Conservation (phyloP, 2,888 invertebrate genomes). For the Drosophila diplacantha region DNA sequence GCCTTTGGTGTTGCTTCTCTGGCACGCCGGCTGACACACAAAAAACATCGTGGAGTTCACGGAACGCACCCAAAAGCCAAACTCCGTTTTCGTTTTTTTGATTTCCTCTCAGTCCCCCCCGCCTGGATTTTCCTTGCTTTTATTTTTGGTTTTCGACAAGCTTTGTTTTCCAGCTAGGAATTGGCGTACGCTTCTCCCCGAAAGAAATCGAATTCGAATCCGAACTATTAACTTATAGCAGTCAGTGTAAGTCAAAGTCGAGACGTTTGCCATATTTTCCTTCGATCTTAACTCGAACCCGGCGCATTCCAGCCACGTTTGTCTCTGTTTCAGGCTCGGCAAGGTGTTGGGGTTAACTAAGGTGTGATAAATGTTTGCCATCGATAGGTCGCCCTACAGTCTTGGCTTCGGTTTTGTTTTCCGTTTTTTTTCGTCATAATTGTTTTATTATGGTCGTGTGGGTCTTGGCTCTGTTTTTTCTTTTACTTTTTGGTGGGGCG, state of each 20-base stretch:
- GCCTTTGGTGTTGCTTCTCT: conserved; percentile 49
- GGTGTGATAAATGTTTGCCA: conserved; percentile 70
- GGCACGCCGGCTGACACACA: conserved; percentile 73
- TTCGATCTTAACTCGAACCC: conserved; percentile 25
- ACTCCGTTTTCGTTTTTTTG: conserved; percentile 41
- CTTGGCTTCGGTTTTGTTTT: conserved; percentile 29
- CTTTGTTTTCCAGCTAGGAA: conserved; percentile 42
- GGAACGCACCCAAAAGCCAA: conserved; percentile 78
- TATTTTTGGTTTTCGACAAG: conserved; percentile 54
- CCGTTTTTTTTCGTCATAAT: conserved; percentile 59
- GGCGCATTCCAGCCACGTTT: conserved; percentile 34
- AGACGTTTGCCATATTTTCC: conserved; percentile 54
- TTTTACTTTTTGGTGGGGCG: conserved; percentile 16
- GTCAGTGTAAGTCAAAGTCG: conserved; percentile 58
- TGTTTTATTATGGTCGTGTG: conserved; percentile 65
- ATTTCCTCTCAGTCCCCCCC: neutral
- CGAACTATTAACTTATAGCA: conserved; percentile 74
- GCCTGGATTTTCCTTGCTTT: conserved; percentile 1
- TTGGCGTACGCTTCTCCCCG: conserved; percentile 62
- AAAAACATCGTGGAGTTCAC: conserved; percentile 78
- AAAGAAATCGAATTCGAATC: conserved; percentile 48
- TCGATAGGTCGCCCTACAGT: conserved; percentile 42
- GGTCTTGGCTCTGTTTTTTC: conserved; percentile 26
- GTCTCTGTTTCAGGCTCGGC: conserved; percentile 43
- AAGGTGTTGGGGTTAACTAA: conserved; percentile 73